A percentile compares a stretch with the other conserved stretches of the same genome.
Conservation (phyloP, 2,888 invertebrate species). For the Balanococcus diminutus region DNA sequence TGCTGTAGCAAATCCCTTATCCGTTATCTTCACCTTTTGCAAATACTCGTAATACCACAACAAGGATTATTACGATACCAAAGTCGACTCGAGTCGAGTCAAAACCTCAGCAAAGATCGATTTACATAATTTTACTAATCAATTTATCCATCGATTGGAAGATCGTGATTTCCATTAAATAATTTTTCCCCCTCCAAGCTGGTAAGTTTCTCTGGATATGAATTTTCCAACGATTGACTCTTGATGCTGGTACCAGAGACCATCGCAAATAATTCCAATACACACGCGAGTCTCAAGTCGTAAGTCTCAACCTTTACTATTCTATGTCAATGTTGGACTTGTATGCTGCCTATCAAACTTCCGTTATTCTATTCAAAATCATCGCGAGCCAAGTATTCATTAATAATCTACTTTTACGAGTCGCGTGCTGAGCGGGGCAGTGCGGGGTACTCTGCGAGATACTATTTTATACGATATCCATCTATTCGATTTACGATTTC, state of each 20-base stretch:
- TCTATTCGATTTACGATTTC: conserved; percentile 32
- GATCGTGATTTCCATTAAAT: conserved; percentile 36
- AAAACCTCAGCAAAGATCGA: not conserved
- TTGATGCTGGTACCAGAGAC: not conserved
- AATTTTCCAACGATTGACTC: not conserved
- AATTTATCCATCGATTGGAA: not conserved
- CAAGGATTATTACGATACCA: not conserved
- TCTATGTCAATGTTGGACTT: not conserved
- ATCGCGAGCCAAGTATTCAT: not conserved
- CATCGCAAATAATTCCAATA: not conserved
- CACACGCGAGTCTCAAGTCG: not conserved
- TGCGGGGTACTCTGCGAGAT: no score
- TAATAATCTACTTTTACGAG: conserved; percentile 10
- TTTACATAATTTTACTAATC: conserved; percentile 37
- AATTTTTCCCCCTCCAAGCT: not conserved
- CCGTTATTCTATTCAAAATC: conserved; percentile 29
- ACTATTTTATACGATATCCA: conserved; percentile 9
- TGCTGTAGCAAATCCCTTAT: not conserved
- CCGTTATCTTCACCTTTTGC: conserved; percentile 13
- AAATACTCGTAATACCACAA: conserved; percentile 3
- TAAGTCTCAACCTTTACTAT: not conserved
- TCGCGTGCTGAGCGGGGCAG: no score
- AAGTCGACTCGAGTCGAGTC: not conserved
- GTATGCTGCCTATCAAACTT: conserved; percentile 30
- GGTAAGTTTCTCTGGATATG: conserved; percentile 14